Conservation (phyloP, 2,888 invertebrate species). For the Anodontia alba region DNA sequence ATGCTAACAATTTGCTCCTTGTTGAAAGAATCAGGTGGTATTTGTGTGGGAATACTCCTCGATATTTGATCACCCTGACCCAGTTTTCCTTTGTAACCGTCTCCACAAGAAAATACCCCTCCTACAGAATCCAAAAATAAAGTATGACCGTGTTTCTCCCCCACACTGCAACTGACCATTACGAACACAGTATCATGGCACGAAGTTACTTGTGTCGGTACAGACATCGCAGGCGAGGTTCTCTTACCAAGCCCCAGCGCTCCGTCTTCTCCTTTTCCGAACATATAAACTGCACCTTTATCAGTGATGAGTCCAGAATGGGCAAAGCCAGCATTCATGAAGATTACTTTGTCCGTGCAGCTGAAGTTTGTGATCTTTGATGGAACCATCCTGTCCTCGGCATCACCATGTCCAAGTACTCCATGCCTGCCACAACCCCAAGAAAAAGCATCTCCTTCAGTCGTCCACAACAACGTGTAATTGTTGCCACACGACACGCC, state of each 20-base stretch:
- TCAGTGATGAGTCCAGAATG: slow-evolving; percentile 68
- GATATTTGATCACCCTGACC: slow-evolving; percentile 68
- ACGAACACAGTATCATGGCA: slow-evolving; percentile 36
- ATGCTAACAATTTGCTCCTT: slow-evolving; percentile 60
- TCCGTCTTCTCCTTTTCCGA: slow-evolving; percentile 67
- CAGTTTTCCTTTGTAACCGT: slow-evolving; percentile 76
- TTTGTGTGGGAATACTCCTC: slow-evolving; percentile 44
- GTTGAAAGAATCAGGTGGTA: slow-evolving; percentile 59
- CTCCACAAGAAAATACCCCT: slow-evolving; percentile 67
- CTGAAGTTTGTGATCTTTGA: slow-evolving; percentile 44
- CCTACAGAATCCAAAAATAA: slow-evolving; percentile 63
- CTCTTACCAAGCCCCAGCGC: slow-evolving; percentile 63
- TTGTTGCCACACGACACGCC: slow-evolving; percentile 75
- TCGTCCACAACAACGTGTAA: slow-evolving; percentile 71
- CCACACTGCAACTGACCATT: slow-evolving; percentile 72
- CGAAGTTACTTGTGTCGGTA: slow-evolving; percentile 36
- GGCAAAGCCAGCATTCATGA: slow-evolving; percentile 68
- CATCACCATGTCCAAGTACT: slow-evolving; percentile 69
- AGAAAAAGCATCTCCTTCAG: slow-evolving; percentile 64
- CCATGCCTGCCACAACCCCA: slow-evolving; percentile 74
- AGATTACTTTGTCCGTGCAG: slow-evolving; percentile 30
- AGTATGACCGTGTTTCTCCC: slow-evolving; percentile 76
- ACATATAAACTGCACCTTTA: slow-evolving; percentile 65
- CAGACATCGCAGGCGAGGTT: slow-evolving; percentile 13
- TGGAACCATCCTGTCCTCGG: slow-evolving; percentile 51